phyloP scores from a whole-genome alignment of 2,113 vertebrate species.

The Podarcis raffonei region DNA sequence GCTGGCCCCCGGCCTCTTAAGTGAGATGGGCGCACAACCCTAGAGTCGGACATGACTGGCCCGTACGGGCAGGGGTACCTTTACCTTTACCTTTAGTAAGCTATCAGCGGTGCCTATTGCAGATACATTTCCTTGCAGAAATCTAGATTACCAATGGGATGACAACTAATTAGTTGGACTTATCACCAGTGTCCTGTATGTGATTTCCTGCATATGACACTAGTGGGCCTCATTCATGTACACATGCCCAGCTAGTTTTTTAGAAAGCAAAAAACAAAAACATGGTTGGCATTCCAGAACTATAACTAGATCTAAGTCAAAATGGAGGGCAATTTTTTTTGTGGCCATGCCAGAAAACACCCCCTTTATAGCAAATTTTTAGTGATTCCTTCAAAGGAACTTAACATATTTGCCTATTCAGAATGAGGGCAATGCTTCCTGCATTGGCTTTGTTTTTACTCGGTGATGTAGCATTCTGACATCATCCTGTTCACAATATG shows the following conservation, averaged over 20 bases:
- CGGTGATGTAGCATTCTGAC: no score
- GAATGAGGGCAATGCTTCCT: no score
- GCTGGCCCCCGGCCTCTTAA: no score
- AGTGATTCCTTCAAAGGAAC: background rate
- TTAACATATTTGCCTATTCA: background rate
- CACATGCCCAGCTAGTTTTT: background rate
- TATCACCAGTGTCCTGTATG: background rate
- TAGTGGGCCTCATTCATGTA: background rate
- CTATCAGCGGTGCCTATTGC: background rate
- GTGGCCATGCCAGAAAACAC: background rate
- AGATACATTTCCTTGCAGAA: background rate
- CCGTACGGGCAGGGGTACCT: no score
- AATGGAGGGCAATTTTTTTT: background rate
- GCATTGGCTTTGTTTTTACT: no score
- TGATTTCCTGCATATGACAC: background rate
- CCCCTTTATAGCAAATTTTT: background rate
- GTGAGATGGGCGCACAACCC: no score
- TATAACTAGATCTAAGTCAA: background rate
- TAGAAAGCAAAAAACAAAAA: background rate
- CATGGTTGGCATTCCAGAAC: background rate
- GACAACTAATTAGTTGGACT: background rate
- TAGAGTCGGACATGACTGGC: no score
- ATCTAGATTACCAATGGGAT: background rate
- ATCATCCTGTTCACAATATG: no score
- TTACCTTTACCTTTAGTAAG: background rate